These are phyloP conservation scores for Chloroceryle inda DNA, from an alignment of 2,797 vertebrate species.

Conservation along the genomic window DNA sequence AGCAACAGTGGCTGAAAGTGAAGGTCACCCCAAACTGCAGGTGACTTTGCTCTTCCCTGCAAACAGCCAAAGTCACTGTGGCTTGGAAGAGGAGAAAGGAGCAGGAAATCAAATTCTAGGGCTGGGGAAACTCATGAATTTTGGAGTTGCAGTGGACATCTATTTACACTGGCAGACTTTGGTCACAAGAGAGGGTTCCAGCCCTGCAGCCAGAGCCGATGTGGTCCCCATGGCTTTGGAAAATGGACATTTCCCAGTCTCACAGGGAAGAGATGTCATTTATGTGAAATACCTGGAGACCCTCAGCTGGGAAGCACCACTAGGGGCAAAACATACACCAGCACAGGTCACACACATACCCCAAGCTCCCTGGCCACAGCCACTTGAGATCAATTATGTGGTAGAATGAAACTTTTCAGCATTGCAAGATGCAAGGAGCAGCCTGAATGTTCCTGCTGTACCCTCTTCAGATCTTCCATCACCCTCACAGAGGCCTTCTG, in stretches of 20 bases:
- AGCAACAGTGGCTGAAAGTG: not conserved
- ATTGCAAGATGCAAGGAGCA: not conserved
- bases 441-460: not conserved
- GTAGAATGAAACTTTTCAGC: not conserved
- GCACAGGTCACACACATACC: not conserved
- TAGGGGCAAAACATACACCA: not conserved
- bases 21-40: not conserved
- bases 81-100: not conserved
- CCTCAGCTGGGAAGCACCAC: not conserved
- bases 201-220: not conserved
- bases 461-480: not conserved
- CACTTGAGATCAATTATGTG: not conserved
- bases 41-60: not conserved
- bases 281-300: not conserved
- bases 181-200: not conserved
- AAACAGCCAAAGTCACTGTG: not conserved
- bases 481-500: not conserved
- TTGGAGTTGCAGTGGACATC: not conserved
- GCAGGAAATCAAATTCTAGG: not conserved
- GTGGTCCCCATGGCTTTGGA: not conserved
- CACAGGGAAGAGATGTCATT: not conserved
- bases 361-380: not conserved
- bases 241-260: not conserved
- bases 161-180: not conserved
- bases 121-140: not conserved